Evolutionary conservation across 1,140 invertebrate species (phyloP).

Genomic region (Acromyrmex echinatior): DNA sequence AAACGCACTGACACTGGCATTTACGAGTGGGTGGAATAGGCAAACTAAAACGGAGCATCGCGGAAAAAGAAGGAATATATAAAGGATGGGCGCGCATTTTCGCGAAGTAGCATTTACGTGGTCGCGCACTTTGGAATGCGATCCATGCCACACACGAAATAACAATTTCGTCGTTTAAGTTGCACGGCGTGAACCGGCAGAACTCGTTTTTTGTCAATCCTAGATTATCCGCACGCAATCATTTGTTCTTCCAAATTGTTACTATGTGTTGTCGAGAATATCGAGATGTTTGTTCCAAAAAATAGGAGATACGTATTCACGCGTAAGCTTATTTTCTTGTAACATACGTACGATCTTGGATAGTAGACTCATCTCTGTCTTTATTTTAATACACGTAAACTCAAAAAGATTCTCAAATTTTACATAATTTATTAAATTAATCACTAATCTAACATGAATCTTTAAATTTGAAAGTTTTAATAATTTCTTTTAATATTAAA

Average conservation of each 20-base stretch:
- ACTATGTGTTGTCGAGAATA: neutral
- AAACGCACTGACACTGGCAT: conserved; percentile 43
- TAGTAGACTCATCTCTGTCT: no score
- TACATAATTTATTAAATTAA: neutral
- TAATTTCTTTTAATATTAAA: conserved; percentile 18
- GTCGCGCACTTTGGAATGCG: conserved; percentile 69
- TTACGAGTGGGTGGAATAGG: conserved; percentile 43
- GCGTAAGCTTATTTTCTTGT: neutral
- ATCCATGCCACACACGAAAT: conserved; percentile 69
- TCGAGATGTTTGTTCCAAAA: neutral
- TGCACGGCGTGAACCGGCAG: neutral
- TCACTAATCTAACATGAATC: neutral
- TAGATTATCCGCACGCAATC: conserved; percentile 10
- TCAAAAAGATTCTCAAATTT: neutral
- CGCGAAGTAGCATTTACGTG: conserved; percentile 74
- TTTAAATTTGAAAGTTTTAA: neutral
- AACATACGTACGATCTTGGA: neutral
- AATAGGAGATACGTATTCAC: neutral
- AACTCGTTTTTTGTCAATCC: conserved; percentile 22
- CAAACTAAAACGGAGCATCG: conserved; percentile 22
- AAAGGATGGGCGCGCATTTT: conserved; percentile 76
- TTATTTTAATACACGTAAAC: neutral
- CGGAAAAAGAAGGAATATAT: conserved; percentile 66
- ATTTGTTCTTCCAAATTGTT: neutral
- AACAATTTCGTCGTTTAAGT: conserved; percentile 70